phyloP scores from a whole-genome alignment of 2,797 vertebrate species.

The Cetoscarus ocellatus region DNA sequence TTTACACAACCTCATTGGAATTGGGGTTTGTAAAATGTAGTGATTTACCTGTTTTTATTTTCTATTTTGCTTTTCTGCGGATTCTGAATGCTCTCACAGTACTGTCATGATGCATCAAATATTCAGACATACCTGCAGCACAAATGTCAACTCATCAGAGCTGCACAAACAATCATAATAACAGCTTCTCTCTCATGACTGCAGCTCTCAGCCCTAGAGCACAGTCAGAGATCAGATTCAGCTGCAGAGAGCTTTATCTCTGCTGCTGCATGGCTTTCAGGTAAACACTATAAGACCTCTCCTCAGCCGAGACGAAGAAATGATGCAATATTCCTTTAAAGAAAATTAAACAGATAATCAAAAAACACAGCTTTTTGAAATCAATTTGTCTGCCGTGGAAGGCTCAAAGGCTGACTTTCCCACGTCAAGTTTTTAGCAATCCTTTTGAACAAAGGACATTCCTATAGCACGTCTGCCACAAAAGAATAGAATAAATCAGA shows the following conservation, averaged over 20 bases:
- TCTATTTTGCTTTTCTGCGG: background rate
- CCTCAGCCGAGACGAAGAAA: background rate
- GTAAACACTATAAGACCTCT: background rate
- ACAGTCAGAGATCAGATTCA: background rate
- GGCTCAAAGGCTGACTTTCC: conserved; percentile 22
- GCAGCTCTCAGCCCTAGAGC: background rate
- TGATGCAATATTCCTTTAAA: conserved; percentile 1
- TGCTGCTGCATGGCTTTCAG: background rate
- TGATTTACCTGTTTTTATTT: background rate
- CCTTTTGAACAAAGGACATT: conserved; percentile 55
- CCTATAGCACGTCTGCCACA: conserved; percentile 39
- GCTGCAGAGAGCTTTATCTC: background rate
- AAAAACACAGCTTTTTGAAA: conserved; percentile 3
- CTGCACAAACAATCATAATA: background rate
- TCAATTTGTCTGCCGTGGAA: background rate
- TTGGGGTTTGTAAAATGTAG: too few species aligned
- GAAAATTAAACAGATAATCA: background rate
- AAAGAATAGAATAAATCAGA: conserved; percentile 63
- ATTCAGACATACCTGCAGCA: background rate
- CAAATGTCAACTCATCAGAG: background rate
- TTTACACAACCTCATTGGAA: too few species aligned
- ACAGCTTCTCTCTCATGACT: background rate
- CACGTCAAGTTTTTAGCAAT: conserved; percentile 25
- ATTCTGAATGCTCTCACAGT: background rate
- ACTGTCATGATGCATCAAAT: background rate